Conservation (phyloP, 2,797 vertebrate species). For the Phoeniculus purpureus region DNA sequence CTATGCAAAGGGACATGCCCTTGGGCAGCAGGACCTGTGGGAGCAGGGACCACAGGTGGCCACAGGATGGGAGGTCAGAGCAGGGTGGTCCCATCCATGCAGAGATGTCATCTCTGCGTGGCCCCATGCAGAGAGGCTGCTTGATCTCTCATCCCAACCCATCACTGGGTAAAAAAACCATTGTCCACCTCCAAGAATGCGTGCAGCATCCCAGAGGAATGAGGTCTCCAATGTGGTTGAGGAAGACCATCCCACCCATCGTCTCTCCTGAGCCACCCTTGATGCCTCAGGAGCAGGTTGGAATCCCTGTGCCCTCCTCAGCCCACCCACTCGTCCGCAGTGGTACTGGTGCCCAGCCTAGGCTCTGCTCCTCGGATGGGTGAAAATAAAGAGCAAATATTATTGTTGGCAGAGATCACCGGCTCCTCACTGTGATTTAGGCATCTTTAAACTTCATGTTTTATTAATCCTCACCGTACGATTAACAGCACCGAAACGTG, state of each 20-base stretch:
- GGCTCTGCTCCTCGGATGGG: not conserved
- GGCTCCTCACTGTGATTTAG: slow-evolving; percentile 16
- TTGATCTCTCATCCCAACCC: not conserved
- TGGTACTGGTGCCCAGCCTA: not conserved
- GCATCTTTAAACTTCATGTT: slow-evolving; percentile 47
- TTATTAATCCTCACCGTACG: slow-evolving; percentile 19
- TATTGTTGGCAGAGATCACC: slow-evolving; percentile 40
- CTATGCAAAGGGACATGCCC: not conserved
- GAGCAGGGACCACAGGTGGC: not conserved
- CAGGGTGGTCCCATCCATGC: rapidly evolving
- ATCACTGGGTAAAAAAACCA: not conserved
- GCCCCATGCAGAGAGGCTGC: not conserved
- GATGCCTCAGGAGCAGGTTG: not conserved
- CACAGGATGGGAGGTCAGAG: rapidly evolving
- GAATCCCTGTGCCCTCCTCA: not conserved
- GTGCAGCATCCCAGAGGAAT: not conserved
- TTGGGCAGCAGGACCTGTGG: rapidly evolving
- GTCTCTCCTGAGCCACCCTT: rapidly evolving
- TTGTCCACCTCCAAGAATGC: not conserved
- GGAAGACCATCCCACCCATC: rapidly evolving
- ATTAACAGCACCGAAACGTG: not conserved
- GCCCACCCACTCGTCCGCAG: not conserved
- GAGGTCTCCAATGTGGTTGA: not conserved
- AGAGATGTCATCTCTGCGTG: not conserved
- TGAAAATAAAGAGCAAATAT: slow-evolving; percentile 45